phyloP scores from a whole-genome alignment of 2,797 vertebrate genomes.

The Falco concolor region DNA sequence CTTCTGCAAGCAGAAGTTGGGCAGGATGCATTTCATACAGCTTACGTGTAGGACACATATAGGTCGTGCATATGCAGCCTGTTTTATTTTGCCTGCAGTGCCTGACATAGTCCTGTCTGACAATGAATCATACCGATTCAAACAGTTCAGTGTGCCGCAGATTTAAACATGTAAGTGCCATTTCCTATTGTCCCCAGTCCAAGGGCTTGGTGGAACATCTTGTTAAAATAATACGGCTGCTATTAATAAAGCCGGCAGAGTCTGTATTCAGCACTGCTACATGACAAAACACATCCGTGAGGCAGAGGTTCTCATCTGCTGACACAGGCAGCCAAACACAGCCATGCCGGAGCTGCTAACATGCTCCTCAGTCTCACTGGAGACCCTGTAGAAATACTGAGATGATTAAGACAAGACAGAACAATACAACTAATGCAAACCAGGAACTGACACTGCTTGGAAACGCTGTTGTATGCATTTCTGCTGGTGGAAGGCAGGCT shows the following conservation, averaged over 20 bases:
- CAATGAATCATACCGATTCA: slow-evolving; percentile 22
- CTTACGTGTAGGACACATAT: background rate
- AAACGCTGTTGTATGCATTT: background rate
- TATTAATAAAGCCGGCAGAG: slow-evolving; percentile 26
- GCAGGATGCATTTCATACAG: background rate
- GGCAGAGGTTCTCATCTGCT: background rate
- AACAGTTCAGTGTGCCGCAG: background rate
- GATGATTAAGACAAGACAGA: background rate
- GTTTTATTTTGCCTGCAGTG: slow-evolving; percentile 36
- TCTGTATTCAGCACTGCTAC: background rate
- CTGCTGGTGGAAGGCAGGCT: background rate
- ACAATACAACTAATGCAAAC: background rate
- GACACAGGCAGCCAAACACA: background rate
- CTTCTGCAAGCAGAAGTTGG: background rate
- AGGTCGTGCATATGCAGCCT: background rate
- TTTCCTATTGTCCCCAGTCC: slow-evolving; percentile 51
- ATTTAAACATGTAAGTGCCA: slow-evolving; percentile 18
- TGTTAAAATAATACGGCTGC: slow-evolving; percentile 38
- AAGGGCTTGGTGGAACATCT: slow-evolving; percentile 15
- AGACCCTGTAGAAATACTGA: background rate
- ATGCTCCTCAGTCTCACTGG: background rate
- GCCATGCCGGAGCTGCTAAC: background rate
- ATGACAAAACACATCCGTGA: slow-evolving; percentile 15
- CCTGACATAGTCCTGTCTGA: slow-evolving; percentile 7
- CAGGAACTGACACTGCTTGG: background rate